These are phyloP conservation scores for Procavia capensis DNA, from an alignment of 2,113 vertebrate species.

Conservation along the genomic window DNA sequence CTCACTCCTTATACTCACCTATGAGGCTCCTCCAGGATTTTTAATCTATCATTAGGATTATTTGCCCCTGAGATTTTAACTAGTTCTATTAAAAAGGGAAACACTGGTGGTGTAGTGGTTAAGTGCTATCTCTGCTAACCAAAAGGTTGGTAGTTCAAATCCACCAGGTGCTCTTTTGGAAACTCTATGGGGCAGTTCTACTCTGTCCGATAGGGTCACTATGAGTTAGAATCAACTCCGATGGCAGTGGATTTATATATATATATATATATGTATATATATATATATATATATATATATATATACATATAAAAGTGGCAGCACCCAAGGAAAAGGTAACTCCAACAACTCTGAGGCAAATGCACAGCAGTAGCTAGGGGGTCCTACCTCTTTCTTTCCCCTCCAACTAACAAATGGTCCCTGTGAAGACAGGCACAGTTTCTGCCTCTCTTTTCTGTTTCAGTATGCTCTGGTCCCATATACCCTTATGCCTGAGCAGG, in stretches of 20 bases:
- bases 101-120: no score
- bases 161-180: no score
- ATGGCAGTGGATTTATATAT: no score
- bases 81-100: no score
- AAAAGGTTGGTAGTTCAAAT: no score
- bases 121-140: no score
- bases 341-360: neutral
- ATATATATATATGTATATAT: no score
- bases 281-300: no score
- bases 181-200: no score
- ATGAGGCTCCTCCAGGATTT: neutral
- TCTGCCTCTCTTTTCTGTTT: constrained; percentile 1
- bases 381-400: neutral
- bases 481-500: neutral
- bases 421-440: neutral
- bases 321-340: neutral
- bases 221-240: no score
- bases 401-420: neutral
- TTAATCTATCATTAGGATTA: neutral
- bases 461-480: neutral
- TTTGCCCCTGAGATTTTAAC: neutral
- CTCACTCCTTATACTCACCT: neutral
- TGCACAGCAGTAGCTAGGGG: neutral
- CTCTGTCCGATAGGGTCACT: no score
- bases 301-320: constrained; percentile 18